Percentiles rank a stretch among this genome's conserved stretches.
These are phyloP conservation scores for Rutpela maculata DNA, from an alignment of 2,888 invertebrate genomes.

Conservation along the genomic window DNA sequence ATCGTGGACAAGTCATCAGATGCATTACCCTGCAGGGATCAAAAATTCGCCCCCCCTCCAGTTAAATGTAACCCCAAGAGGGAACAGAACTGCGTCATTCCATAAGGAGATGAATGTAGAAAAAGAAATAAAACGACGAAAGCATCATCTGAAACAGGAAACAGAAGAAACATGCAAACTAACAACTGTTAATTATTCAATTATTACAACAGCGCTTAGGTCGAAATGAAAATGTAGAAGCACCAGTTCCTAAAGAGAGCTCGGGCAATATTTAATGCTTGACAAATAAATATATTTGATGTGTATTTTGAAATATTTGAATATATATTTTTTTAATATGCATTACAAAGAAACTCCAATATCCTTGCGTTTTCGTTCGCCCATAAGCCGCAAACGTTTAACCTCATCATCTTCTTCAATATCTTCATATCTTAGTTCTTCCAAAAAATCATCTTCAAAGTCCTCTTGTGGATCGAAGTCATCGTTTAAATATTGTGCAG, in stretches of 20 bases:
- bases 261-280: conserved; percentile 32
- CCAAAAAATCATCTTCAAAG: conserved; percentile 37
- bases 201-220: conserved; percentile 33
- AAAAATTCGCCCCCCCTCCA: background rate
- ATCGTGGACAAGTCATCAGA: conserved; percentile 16
- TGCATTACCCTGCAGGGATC: background rate
- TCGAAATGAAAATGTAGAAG: conserved; percentile 13
- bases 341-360: conserved; percentile 43
- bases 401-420: conserved; percentile 36
- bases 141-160: conserved; percentile 22
- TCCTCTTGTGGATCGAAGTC: too few relatives aligned
- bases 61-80: too few relatives aligned
- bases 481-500: too few relatives aligned
- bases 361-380: conserved; percentile 33
- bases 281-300: conserved; percentile 14
- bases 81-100: background rate
- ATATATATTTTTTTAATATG: conserved; percentile 12
- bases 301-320: conserved; percentile 15
- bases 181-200: conserved; percentile 36
- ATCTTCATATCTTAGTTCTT: conserved; percentile 33
- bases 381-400: conserved; percentile 30
- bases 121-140: conserved; percentile 18
- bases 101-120: conserved; percentile 24
- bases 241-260: conserved; percentile 19
- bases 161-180: conserved; percentile 30